Percentiles rank a stretch among this genome's conserved stretches.
These are phyloP conservation scores for Heterodera schachtii DNA, from an alignment of 1,140 invertebrate species.

Conservation along the genomic window DNA sequence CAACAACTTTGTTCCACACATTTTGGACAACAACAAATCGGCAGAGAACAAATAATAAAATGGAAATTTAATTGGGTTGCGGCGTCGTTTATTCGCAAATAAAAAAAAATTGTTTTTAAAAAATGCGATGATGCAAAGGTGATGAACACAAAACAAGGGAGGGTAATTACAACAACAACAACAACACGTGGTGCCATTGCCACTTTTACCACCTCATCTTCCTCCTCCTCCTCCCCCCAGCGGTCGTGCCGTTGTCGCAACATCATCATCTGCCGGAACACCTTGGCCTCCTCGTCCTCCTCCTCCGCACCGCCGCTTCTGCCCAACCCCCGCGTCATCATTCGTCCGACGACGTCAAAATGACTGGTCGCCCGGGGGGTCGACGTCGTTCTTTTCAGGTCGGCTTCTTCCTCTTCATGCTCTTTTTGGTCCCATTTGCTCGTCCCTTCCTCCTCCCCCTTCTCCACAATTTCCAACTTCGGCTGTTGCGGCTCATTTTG, in stretches of 20 bases:
- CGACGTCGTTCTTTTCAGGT: too few species aligned
- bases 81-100: not conserved
- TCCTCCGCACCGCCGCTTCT: not conserved
- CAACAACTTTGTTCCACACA: too few species aligned
- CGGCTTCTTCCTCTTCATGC: too few species aligned
- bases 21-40: not conserved
- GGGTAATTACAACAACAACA: too few species aligned
- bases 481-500: too few species aligned
- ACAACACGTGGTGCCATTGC: not conserved
- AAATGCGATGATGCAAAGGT: not conserved
- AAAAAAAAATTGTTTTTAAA: not conserved
- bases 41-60: not conserved
- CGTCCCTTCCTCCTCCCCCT: too few species aligned
- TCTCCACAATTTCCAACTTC: too few species aligned
- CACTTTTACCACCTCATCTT: not conserved
- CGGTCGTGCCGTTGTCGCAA: not conserved
- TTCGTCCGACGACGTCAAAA: too few species aligned
- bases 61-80: not conserved
- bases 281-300: not conserved
- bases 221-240: not conserved
- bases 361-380: too few species aligned
- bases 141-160: not conserved
- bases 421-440: too few species aligned
- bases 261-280: too few species aligned
- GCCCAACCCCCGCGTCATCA: too few species aligned